A percentile compares a stretch with the other conserved stretches of the same genome.
These are phyloP conservation scores for Rotaria socialis DNA, from an alignment of 2,888 invertebrate genomes.

Conservation along the genomic window DNA sequence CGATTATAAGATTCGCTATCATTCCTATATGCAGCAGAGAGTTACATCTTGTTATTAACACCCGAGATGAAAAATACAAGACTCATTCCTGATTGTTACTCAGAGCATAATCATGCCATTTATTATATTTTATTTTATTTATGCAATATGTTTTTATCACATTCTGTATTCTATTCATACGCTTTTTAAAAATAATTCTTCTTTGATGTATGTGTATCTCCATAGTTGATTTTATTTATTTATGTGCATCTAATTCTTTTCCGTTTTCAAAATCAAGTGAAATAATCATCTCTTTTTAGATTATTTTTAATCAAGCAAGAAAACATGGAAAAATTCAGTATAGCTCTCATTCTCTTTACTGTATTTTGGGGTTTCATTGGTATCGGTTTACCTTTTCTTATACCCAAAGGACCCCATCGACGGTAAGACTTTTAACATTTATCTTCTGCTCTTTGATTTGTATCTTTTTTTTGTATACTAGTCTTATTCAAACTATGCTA, in stretches of 20 bases:
- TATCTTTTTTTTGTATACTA: neutral
- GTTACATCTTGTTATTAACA: neutral
- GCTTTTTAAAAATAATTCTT: too few relatives aligned
- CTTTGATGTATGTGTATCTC: too few relatives aligned
- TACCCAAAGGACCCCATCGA: conserved; percentile 45
- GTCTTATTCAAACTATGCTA: conserved; percentile 42
- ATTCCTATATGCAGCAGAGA: neutral
- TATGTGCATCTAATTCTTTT: too few relatives aligned
- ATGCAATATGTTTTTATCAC: neutral
- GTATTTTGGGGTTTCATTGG: conserved; percentile 45
- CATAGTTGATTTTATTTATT: too few relatives aligned
- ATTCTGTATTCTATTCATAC: neutral
- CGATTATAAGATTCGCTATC: neutral
- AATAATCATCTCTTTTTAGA: neutral
- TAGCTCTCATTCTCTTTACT: conserved; percentile 38
- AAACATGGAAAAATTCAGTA: neutral
- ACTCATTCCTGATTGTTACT: neutral
- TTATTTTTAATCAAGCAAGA: neutral
- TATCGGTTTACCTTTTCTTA: conserved; percentile 37
- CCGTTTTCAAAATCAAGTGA: neutral
- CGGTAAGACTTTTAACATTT: conserved; percentile 24
- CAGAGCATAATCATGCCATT: too few relatives aligned
- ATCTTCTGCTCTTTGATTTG: neutral
- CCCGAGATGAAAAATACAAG: neutral
- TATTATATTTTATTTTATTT: neutral